These are phyloP conservation scores for Salarias fasciatus DNA, from an alignment of 2,797 vertebrate genomes.

Conservation along the genomic window DNA sequence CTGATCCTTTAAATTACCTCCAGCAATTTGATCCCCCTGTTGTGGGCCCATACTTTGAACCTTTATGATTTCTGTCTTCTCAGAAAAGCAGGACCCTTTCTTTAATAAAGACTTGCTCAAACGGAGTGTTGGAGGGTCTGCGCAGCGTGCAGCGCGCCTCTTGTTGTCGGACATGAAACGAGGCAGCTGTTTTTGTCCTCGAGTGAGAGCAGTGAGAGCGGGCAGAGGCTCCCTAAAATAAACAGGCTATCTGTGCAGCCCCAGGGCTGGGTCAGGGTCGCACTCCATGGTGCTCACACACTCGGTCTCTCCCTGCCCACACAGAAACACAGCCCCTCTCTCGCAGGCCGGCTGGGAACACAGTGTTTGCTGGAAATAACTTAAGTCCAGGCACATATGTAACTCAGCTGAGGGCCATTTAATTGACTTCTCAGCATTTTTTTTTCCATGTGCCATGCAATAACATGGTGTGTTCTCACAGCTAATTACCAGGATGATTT, in stretches of 20 bases:
- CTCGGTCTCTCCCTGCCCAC: slow-evolving; percentile 49
- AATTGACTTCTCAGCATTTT: too few species aligned
- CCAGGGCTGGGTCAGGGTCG: slow-evolving; percentile 61
- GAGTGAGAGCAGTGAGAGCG: slow-evolving; percentile 59
- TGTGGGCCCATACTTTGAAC: not conserved
- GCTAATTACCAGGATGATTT: too few species aligned
- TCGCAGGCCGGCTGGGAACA: not conserved
- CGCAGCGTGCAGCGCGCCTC: slow-evolving; percentile 11
- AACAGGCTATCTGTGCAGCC: slow-evolving; percentile 67
- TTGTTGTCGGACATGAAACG: slow-evolving; percentile 58
- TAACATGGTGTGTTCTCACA: too few species aligned
- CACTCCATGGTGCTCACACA: slow-evolving; percentile 53
- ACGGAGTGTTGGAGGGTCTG: slow-evolving; percentile 3
- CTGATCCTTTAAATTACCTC: not conserved
- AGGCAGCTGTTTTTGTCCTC: slow-evolving; percentile 75
- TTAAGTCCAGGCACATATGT: not conserved
- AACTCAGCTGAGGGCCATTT: not conserved
- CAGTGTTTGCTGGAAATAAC: not conserved
- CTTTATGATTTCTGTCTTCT: not conserved
- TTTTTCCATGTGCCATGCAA: too few species aligned
- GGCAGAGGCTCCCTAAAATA: slow-evolving; percentile 76
- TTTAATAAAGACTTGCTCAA: not conserved
- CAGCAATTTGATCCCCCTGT: not conserved
- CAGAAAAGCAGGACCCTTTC: not conserved
- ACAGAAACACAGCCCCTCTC: slow-evolving; percentile 47